A percentile compares a stretch with the other conserved stretches of the same genome.
Conservation (phyloP, 2,113 vertebrate genomes). For the Ptyas mucosa region DNA sequence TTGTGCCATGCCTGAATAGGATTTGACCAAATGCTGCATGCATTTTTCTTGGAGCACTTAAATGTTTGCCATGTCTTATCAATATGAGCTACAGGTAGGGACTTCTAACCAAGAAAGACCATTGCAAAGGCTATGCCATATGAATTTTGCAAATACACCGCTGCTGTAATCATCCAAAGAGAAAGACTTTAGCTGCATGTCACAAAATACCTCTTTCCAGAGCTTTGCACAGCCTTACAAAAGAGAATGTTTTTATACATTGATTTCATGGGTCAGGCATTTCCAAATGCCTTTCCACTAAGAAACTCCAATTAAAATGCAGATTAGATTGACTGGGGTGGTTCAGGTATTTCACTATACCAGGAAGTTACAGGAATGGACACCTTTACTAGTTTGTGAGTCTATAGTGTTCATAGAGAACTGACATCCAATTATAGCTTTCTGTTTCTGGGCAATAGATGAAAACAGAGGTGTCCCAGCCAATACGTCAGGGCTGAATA, state of each 20-base stretch:
- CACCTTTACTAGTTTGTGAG: not conserved
- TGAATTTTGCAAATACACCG: not conserved
- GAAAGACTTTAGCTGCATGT: not conserved
- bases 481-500: not conserved
- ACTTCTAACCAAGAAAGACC: not conserved
- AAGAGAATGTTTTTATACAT: not conserved
- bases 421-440: not conserved
- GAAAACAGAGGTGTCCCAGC: not conserved
- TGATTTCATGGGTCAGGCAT: not conserved
- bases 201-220: not conserved
- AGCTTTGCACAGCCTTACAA: not conserved
- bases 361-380: not conserved
- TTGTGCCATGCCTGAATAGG: not conserved
- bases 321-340: not conserved
- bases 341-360: not conserved
- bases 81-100: not conserved
- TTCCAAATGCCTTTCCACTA: not conserved
- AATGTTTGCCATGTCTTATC: not conserved
- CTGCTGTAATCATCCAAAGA: not conserved
- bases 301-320: not conserved
- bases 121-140: not conserved
- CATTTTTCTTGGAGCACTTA: not conserved
- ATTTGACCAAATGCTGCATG: not conserved
- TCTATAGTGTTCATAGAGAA: not conserved
- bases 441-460: not conserved